phyloP scores from a whole-genome alignment of 2,113 vertebrate species.

The Nestor notabilis region DNA sequence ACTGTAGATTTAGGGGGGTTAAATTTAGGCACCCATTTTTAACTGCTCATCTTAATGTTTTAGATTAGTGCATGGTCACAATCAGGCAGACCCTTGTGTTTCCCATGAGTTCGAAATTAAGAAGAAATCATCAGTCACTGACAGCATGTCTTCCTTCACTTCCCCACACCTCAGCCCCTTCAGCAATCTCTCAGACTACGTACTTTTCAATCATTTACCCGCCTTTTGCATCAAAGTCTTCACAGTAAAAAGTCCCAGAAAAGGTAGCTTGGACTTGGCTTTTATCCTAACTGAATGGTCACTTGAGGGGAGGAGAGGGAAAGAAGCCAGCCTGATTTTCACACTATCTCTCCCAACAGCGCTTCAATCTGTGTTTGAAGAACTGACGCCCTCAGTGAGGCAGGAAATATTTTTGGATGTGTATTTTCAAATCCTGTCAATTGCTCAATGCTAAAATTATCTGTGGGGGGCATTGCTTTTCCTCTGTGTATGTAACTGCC shows the following conservation, averaged over 20 bases:
- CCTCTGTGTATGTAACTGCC: background rate
- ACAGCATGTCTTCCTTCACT: background rate
- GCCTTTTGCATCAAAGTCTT: background rate
- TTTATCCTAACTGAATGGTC: background rate
- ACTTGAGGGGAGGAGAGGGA: background rate
- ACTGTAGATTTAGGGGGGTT: background rate
- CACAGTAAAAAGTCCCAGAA: background rate
- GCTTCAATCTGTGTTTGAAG: background rate
- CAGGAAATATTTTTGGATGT: background rate
- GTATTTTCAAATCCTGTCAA: background rate
- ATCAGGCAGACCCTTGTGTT: background rate
- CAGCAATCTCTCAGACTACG: background rate
- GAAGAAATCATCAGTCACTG: background rate
- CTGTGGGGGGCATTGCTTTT: rapidly evolving
- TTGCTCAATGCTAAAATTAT: background rate
- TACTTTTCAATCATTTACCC: background rate
- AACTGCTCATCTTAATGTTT: background rate
- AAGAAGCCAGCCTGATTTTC: background rate
- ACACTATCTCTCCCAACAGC: background rate
- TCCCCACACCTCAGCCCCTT: background rate
- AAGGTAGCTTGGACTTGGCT: background rate
- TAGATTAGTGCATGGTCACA: background rate
- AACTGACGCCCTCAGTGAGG: background rate
- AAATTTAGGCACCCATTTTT: background rate
- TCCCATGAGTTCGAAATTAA: background rate